Base-by-base conservation (phyloP, 2,797 vertebrate species). In the Threskiornis aethiopicus region DNA sequence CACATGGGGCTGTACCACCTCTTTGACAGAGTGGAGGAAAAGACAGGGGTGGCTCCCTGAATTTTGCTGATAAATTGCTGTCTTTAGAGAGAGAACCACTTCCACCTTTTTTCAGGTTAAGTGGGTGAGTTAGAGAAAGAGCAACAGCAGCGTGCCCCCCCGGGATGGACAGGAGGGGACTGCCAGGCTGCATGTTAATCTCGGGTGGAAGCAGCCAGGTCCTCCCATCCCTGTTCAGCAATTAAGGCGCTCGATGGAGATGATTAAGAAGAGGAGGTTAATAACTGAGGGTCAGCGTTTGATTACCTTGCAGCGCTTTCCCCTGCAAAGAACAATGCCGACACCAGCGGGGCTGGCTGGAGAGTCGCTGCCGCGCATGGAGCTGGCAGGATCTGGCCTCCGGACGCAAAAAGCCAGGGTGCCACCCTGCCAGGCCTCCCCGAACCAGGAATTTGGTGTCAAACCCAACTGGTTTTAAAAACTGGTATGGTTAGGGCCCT, bases 141-240 rank as follows among this genome's bases (percentile, higher is more conserved):
- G 59, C 20, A 54, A 69, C 47, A 59, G 42, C 51, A 59, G 55
- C 11, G 0, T 14, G 16, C 8, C 16, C 4, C 8, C 7, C 31
- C 22, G 1, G 20, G 42, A 59, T 1, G 15, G 72, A 49, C 8
- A 7, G 41, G 59, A 86, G 52, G 51, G 18, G 17, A 66, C 35
- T 52, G 28, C 65, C 55, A 84, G 88, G 54, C 59, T 81, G 39
- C 16, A 0, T 14, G 59, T 54, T 49, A 87, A 47, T 44, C 76
- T n/a, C 3, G 0, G 25, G 21, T 64, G n/a, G 77, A 67, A 89
- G 64, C 44, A 80, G 54, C n/a, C 54, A 41, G 52, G 57, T 58
- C 79, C 64, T 88, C 91, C 87, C 72, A 25, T 58, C 93, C 77
- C 88, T 79, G 80, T 62, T 86, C 54, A 64, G 92, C 65, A 95